Evolutionary conservation across 1,140 invertebrate species (phyloP), one percentile per base, ranked within the genome.

Genomic region (Halyomorpha halys): DNA sequence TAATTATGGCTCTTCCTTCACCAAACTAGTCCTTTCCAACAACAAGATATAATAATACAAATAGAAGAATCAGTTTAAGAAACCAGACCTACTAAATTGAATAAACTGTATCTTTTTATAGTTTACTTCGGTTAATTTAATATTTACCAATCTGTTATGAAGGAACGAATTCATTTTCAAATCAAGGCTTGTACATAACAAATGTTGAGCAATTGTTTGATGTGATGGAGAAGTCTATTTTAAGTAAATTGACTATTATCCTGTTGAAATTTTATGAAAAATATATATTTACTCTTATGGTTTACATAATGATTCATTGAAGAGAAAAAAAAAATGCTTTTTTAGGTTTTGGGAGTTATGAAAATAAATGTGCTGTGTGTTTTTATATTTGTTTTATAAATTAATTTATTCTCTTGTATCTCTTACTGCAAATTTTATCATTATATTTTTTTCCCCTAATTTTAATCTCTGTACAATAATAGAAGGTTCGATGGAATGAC

Each of bases 311-410:
- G 34, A 39, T 39, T 39, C 6, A 39, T 39, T 39, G 34, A 39
- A 39, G 13, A 39, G 1, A 39, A 39, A 39, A 39, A 49, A 56
- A 56, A 53, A 53, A 23, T 19, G n/a, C n/a, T 56, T 21, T 21
- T 56, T 56, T 56, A 56, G 53, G 21, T 25, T 56, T 56, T 56
- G 53, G 53, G 27, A 23, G 9, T 5, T 13, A 56, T 56, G 3
- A 23, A 56, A 56, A 56, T 56, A 25, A 56, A 25, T 56, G 14
- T 13, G 23, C 23, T 56, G 23, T 19, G 53, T 56, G 23, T 56
- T 56, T 56, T 56, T 56, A 56, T 56, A 56, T 56, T 56, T 56
- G 14, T 56, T 56, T 56, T 56, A 23, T n/a, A 49, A 56, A 56
- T 53, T 21, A 23, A 56, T 56, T 56, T 56, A 56, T 56, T 56